Percentiles rank a stretch among this genome's conserved stretches.
phyloP scores from a whole-genome alignment of 2,113 vertebrate genomes.

The Theristicus caerulescens region DNA sequence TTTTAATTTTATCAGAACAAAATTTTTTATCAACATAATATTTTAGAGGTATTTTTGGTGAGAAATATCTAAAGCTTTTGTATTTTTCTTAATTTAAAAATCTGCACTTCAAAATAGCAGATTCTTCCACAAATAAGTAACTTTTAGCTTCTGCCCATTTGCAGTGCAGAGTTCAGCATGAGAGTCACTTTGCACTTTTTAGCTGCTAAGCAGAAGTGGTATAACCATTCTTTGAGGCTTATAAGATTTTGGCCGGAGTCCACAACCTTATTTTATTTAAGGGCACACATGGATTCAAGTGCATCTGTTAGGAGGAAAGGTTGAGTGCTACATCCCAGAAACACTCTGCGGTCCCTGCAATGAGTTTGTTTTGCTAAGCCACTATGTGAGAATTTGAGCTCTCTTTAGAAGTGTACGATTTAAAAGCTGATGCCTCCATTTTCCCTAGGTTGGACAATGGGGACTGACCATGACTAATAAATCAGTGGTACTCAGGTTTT shows the following conservation, averaged over 20 bases:
- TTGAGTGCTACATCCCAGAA: not conserved
- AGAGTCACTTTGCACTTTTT: not conserved
- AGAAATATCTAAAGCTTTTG: not conserved
- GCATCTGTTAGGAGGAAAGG: not conserved
- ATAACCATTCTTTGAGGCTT: not conserved
- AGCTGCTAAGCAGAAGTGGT: not conserved
- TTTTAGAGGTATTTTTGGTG: not conserved
- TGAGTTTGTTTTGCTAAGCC: not conserved
- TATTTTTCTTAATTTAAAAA: not conserved
- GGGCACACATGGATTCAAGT: not conserved
- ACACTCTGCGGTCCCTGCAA: not conserved
- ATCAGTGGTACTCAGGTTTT: not conserved
- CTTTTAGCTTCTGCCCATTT: not conserved
- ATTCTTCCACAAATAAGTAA: not conserved
- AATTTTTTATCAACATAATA: not conserved
- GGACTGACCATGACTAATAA: not conserved
- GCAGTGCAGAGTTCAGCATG: not conserved
- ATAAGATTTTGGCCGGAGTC: not conserved
- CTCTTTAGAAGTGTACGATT: not conserved
- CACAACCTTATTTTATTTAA: not conserved
- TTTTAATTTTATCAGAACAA: not conserved
- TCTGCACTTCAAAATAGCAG: not conserved
- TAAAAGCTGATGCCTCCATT: not conserved
- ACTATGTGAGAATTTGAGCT: not conserved
- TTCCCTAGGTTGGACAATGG: not conserved